Percentiles rank a stretch among this genome's conserved stretches.
Conservation (phyloP, 2,888 invertebrate species). For the Andrena marginata region DNA sequence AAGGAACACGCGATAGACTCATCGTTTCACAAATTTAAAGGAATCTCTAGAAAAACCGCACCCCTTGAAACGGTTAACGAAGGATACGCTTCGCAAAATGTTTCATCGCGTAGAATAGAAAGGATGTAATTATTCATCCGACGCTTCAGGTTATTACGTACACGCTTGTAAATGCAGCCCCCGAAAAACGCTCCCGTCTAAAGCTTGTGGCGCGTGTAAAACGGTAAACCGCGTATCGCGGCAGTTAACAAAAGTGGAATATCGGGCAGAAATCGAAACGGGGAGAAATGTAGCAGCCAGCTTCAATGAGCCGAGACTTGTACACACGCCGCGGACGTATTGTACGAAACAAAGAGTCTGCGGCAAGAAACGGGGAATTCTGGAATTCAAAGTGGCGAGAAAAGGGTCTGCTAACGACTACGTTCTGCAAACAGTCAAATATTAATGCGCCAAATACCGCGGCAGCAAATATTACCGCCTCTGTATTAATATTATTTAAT, state of each 20-base stretch:
- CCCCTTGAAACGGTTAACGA: too few species aligned
- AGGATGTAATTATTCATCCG: conserved; percentile 10
- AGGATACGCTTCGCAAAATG: neutral
- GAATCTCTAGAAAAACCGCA: too few species aligned
- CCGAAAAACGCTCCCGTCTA: conserved; percentile 19
- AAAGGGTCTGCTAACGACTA: conserved; percentile 21
- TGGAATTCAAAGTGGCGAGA: conserved; percentile 39
- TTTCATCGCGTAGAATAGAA: neutral
- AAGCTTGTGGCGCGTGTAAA: neutral
- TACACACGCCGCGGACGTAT: conserved; percentile 8
- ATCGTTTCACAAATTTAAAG: too few species aligned
- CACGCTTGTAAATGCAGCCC: neutral
- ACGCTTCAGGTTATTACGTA: conserved; percentile 3
- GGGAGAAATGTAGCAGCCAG: conserved; percentile 39
- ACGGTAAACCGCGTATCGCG: conserved; percentile 41
- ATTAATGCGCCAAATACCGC: conserved; percentile 40
- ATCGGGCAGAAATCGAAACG: conserved; percentile 41
- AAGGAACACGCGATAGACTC: too few species aligned
- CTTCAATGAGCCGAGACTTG: conserved; percentile 43
- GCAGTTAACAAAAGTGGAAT: conserved; percentile 34
- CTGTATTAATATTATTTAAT: conserved; percentile 32
- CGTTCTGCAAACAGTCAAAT: conserved; percentile 39
- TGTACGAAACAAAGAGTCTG: conserved; percentile 32
- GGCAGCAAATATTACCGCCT: conserved; percentile 14
- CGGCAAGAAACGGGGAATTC: conserved; percentile 40